Percentiles rank a stretch among this genome's conserved stretches.
Evolutionary conservation across 1,140 invertebrate species (phyloP).

Genomic region (Lutraria rhynchaena): DNA sequence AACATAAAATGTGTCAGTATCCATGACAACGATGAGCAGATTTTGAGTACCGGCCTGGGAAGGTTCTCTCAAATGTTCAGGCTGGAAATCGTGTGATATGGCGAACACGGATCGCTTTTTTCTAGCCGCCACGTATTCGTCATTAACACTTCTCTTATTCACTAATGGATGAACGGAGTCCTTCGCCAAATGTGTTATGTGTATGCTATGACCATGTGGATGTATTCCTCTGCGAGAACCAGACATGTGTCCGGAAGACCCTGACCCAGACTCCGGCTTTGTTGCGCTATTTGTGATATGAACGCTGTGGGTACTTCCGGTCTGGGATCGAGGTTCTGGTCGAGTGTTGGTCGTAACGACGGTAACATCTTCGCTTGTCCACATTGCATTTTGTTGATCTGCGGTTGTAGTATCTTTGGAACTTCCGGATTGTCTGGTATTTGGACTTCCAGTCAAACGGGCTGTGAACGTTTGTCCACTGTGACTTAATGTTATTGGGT

Average conservation of each 20-base stretch:
- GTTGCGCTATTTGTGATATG: not conserved
- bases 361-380: not conserved
- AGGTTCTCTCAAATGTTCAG: not conserved
- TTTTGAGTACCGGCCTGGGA: not conserved
- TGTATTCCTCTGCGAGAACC: not conserved
- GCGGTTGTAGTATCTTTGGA: not conserved
- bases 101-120: not conserved
- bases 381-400: not conserved
- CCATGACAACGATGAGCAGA: not conserved
- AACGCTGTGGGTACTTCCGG: not conserved
- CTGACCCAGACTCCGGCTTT: not conserved
- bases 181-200: slow-evolving; percentile 14
- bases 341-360: not conserved
- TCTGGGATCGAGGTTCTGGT: not conserved
- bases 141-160: slow-evolving; percentile 1
- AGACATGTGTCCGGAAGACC: not conserved
- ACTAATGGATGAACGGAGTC: slow-evolving; percentile 17
- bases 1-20: slow-evolving; percentile 9
- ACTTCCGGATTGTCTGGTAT: not conserved
- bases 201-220: slow-evolving; percentile 26
- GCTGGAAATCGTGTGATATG: slow-evolving; percentile 9
- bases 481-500: no score
- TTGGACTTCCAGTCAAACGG: slow-evolving; percentile 10
- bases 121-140: not conserved
- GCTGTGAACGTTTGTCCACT: slow-evolving; percentile 11